Evolutionary conservation across 2,888 invertebrate genomes (phyloP), one percentile per base, ranked within the genome.

Genomic region (Drosophila mettleri): DNA sequence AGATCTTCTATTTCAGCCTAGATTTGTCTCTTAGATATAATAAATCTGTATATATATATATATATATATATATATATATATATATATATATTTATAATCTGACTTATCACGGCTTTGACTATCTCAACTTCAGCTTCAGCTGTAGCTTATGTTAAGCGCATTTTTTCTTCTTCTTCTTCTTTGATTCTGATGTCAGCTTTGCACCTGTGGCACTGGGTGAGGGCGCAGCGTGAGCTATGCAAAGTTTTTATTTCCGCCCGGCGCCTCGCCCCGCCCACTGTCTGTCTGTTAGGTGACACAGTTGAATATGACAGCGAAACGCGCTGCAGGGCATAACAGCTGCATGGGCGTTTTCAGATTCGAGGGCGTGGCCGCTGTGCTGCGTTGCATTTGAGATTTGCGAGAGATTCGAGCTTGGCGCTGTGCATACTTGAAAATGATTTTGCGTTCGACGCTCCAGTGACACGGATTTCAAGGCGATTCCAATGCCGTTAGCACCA

Each of bases 381-480:
- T 49, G 55, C 62, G 52, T 36, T 58, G 49, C 59, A 36, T n/a
- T n/a, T n/a, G n/a, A n/a, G n/a, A n/a, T n/a, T n/a, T 63, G 74
- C 73, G 73, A 49, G 27, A 57, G 49, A 45, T 63, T 69, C 45
- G 45, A 31, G 5, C 18, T 39, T 31, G 45, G 39, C 38, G 62
- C 61, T 48, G 41, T 48, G 41, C 74, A 54, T 58, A 64, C 48
- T 69, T 51, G 39, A 49, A 64, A 68, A 75, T 66, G 66, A 68
- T 60, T 74, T 57, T 57, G 65, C 61, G 48, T 64, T 69, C 80
- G 59, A 70, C 29, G 63, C 31, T 64, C 63, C 57, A 38, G 65
- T 80, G 80, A 80, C 77, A 79, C 61, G 61, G 69, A 79, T 80
- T 82, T 70, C 51, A 36, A 61, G 61, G 55, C 63, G 63, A 68